Base-by-base conservation (phyloP, 2,797 vertebrate species). In the Rhyacichthys aspro region DNA sequence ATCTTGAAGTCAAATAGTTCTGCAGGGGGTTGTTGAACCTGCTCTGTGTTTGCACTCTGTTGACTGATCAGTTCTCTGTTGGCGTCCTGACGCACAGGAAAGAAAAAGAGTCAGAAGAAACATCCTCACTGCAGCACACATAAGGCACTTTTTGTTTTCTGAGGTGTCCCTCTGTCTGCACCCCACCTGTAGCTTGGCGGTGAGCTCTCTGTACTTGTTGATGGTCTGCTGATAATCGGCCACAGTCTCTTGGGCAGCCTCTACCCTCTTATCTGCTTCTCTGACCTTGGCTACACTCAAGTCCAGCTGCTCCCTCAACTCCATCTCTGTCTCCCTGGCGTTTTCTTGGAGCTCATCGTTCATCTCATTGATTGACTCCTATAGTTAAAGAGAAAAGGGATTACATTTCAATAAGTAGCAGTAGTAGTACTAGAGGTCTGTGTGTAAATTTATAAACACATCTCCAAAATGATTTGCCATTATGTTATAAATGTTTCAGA, bases 351-450 rank as follows among this genome's bases (percentile, higher is more conserved):
- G 96, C 90, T 99, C 98, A 0, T 99, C 97, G 0, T 99, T 99
- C 98, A 99, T 99, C 86, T 99, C 98, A 0, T 99, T 99, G 78
- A 99, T 99, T 44, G 96, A 94, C 79, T 99, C 98, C 97, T 99
- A 90, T 85, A 47, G 84, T 78, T 0, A 47, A 41, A 15, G 11
- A 43, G 19, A 9, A 16, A 72, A 47, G 38, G 1, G 7, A n/a
- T n/a, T n/a, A n/a, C n/a, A n/a, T n/a, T n/a, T n/a, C n/a, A n/a
- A n/a, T n/a, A n/a, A n/a, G n/a, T n/a, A n/a, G n/a, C n/a, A n/a
- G n/a, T n/a, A n/a, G n/a, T n/a, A n/a, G n/a, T n/a, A n/a, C n/a
- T n/a, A n/a, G n/a, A n/a, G n/a, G n/a, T n/a, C n/a, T n/a, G n/a
- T n/a, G n/a, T 28, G 23, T 6, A 28, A 28, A 28, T 5, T 28